These are phyloP conservation scores for Urophycis tenuis DNA, from an alignment of 2,797 vertebrate species.

Conservation along the genomic window DNA sequence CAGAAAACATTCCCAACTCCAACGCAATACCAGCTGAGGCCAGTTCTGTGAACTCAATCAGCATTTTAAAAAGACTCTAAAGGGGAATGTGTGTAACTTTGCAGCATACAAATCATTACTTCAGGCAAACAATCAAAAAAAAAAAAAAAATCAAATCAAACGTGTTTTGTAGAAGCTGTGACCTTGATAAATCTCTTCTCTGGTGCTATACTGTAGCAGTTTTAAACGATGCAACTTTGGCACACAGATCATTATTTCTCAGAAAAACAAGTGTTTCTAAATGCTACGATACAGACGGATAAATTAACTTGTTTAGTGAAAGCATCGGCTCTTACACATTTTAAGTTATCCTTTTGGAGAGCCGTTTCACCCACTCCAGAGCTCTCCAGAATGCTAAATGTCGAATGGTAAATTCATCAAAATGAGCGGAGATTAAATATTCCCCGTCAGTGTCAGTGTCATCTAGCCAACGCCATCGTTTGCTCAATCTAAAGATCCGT, in stretches of 20 bases:
- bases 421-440: not conserved
- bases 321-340: not conserved
- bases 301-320: not conserved
- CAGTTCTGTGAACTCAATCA: constrained; percentile 14
- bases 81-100: constrained; percentile 6
- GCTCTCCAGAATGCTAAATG: not conserved
- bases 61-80: constrained; percentile 15
- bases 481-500: not conserved
- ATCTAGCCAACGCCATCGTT: not conserved
- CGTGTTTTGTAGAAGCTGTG: not conserved
- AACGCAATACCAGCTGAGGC: constrained; percentile 18
- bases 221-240: not conserved
- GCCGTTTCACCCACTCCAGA: not conserved
- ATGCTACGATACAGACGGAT: not conserved
- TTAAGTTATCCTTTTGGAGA: not conserved
- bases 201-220: not conserved
- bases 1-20: not conserved
- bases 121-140: not conserved
- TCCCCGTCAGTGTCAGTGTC: not conserved
- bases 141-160: constrained; percentile 11
- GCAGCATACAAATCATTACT: constrained; percentile 15
- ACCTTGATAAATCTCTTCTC: not conserved
- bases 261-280: not conserved
- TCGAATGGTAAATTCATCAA: not conserved
- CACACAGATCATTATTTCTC: not conserved